phyloP scores from a whole-genome alignment of 1,140 invertebrate genomes.

The Triops longicaudatus region DNA sequence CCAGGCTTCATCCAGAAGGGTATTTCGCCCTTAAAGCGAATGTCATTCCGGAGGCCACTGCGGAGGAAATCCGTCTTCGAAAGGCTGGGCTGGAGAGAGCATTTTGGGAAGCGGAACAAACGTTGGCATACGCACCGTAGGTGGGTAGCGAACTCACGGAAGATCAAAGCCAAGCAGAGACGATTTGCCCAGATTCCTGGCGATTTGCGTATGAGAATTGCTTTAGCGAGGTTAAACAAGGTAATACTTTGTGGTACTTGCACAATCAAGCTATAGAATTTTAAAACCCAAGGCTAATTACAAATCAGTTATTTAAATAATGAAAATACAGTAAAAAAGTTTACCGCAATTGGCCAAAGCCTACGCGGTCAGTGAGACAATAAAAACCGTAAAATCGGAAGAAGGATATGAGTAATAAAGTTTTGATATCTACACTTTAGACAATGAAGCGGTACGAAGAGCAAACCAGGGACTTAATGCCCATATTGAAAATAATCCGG shows the following conservation, averaged over 20 bases:
- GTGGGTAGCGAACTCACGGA: background rate
- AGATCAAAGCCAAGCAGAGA: conserved; percentile 2
- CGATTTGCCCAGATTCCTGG: background rate
- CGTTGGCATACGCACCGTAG: background rate
- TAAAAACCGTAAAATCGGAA: too few species aligned
- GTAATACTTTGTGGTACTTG: background rate
- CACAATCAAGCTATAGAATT: background rate
- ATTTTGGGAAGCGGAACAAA: background rate
- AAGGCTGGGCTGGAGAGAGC: background rate
- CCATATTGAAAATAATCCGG: too few species aligned
- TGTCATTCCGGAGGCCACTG: background rate
- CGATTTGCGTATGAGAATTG: background rate
- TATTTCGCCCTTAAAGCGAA: background rate
- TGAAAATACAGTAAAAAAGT: too few species aligned
- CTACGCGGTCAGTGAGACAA: too few species aligned
- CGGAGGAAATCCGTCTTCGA: background rate
- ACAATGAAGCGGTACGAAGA: too few species aligned
- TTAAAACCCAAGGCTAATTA: background rate
- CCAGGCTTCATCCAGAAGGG: background rate
- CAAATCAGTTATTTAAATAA: background rate
- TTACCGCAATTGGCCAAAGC: too few species aligned
- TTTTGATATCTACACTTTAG: too few species aligned
- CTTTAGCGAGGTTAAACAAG: background rate
- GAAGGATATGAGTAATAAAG: too few species aligned
- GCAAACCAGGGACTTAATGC: too few species aligned